Base-by-base conservation (phyloP, 2,797 vertebrate genomes). In the Dromococcyx pavoninus region DNA sequence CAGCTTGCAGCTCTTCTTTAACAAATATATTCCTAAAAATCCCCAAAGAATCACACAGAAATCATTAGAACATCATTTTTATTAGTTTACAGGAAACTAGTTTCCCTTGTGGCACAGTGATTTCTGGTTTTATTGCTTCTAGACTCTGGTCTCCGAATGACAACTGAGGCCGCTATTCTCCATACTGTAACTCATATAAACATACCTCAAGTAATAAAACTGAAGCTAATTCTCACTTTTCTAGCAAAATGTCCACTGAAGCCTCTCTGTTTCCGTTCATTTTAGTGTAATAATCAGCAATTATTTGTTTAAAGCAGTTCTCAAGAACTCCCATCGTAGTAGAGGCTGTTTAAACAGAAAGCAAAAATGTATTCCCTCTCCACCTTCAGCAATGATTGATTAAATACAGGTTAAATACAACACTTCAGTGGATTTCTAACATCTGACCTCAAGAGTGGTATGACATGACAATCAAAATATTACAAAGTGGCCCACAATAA, bases 141-240 rank as follows among this genome's bases (percentile, higher is more conserved):
- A 71, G 64, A 84, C 70, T 58, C 51, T 2, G 25, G 79, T 75
- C 56, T 86, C 74, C 60, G 62, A 70, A 64, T 60, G 66, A 88
- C 67, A 84, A 88, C 10, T 79, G 39, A 65, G 28, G 77, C 56
- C 0, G 0, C 5, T 21, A n/a, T 32, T 88, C 54, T 57, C 83
- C 72, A 54, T 27, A 48, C 46, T n/a, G 19, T 51, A 91, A 88
- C 41, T 91, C 60, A 64, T 37, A 69, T 51, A 84, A 86, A 86
- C 53, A 81, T 3, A 56, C 19, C 44, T 76, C 22, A 27, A 90
- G 64, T 76, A 62, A 93, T 84, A 86, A 86, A 94, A 76, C 13
- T 54, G 64, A 78, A 86, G 58, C 23, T 93, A 95, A 88, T 70
- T 86, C 67, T 91, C 66, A 70, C 60, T 81, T 76, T 94, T 73